Evolutionary conservation across 2,113 vertebrate species (phyloP), one percentile per base, ranked within the genome.

Genomic region (Pimephales promelas): DNA sequence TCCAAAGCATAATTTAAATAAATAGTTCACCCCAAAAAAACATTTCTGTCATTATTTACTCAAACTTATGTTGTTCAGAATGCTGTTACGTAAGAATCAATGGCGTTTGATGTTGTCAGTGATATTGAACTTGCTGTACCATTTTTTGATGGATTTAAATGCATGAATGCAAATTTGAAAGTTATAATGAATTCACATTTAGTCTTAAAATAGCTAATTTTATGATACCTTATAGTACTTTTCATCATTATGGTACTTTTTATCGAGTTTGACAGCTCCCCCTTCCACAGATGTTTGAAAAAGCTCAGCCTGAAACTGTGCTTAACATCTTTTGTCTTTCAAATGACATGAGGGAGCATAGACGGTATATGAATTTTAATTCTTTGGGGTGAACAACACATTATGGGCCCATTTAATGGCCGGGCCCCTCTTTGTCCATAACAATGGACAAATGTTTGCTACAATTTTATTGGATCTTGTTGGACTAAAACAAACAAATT

Each of bases 1-100:
- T 72, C 68, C 68, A 72, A 72, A 72, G 68, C 24, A 72, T 72
- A 72, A 26, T 72, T 54, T 72, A 72, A 72, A 72, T n/a, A 45
- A 72, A 26, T 72, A 14, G 68, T 72, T 72, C 68, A 71, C 11
- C 11, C 68, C 34, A 40, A 4, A 70, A 70, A 70, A 70, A 70
- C 40, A 70, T 40, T 5, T 40, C 31, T 16, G 18, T 68, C 66
- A 70, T 68, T 68, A 68, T 34, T 68, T 68, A 66, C 31, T 36
- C 16, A 43, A n/a, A 9, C 34, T 70, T 40, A 70, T 70, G 40
- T n/a, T 5, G 22, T 71, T 71, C 22, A 40, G 10, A 36, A 68
- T 36, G 18, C 3, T 68, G 18, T 40, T 36, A 71, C 16, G 68
- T 24, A 45, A 40, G 36, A 45, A 24, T 5, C 40, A 45, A 14